Evolutionary conservation across 2,113 vertebrate species (phyloP), one percentile per base, ranked within the genome.

Genomic region (Anolis carolinensis): DNA sequence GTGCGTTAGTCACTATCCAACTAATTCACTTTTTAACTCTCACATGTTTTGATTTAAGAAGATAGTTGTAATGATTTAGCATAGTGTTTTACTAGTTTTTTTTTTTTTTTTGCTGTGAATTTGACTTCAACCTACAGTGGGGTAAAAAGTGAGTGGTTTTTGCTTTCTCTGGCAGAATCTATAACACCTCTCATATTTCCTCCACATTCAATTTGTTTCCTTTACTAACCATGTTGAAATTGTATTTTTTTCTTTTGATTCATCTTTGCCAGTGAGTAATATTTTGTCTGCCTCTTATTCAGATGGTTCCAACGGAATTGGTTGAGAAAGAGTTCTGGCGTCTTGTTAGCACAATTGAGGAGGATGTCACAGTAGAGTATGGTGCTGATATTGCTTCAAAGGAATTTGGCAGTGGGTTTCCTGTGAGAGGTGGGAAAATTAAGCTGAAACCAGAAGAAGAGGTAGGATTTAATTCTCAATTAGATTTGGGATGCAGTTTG

Each of bases 311-410:
- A 70, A 99, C 98, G 1, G 98, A 99, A 90, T 93, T 99, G 88
- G 99, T 99, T 83, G 99, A 99, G 93, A 99, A 99, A 55, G 99
- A 99, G 87, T 99, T 99, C 90, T 99, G 99, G 99, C 97, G 99
- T 63, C 94, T 99, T 79, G 98, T 99, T 18, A 98, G 98, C 94
- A 98, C 98, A 81, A 98, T 99, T 63, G 98, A 99, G 72, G 99
- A 99, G 87, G 99, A 99, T 27, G 98, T 99, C 48, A 99, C 98
- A 0, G 99, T 99, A 16, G 99, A 99, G 86, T 99, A 99, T 13
- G 99, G 99, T 81, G 99, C 99, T 14, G 99, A 99, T 90, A 99
- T 99, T 2, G 98, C 98, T 80, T 99, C 99, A 0, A 99, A 99
- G 92, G 98, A 99, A 90, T 99, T 99, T 89, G 99, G 99, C 90